Conservation (phyloP, 2,888 invertebrate genomes). For the Lagria hirta region DNA sequence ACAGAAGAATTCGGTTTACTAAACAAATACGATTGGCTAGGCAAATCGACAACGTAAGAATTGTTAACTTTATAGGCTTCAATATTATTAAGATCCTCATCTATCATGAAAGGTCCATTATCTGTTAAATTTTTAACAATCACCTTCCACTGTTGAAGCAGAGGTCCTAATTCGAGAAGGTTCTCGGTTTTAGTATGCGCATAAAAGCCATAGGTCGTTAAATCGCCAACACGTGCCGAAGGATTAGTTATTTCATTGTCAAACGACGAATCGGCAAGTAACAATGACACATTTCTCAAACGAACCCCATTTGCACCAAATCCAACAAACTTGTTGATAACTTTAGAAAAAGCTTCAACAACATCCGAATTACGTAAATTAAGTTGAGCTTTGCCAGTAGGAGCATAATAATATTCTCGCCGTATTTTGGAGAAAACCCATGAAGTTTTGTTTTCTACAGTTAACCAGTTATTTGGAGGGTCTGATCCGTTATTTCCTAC, state of each 20-base stretch:
- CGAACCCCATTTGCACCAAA: conserved; percentile 83
- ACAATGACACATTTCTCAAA: conserved; percentile 66
- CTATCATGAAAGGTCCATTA: conserved; percentile 48
- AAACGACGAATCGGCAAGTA: conserved; percentile 62
- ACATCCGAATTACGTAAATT: conserved; percentile 75
- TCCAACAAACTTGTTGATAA: conserved; percentile 70
- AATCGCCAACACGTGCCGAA: conserved; percentile 45
- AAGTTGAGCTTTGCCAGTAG: conserved; percentile 77
- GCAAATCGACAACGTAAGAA: conserved; percentile 51
- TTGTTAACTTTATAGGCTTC: conserved; percentile 48
- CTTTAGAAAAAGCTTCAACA: conserved; percentile 64
- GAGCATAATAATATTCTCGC: conserved; percentile 76
- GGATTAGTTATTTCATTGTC: conserved; percentile 55
- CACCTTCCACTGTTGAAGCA: conserved; percentile 66
- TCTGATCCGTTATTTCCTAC: conserved; percentile 47
- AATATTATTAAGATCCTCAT: conserved; percentile 45
- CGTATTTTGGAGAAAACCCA: conserved; percentile 70
- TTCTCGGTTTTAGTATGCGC: conserved; percentile 67
- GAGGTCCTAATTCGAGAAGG: conserved; percentile 58
- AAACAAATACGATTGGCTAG: conserved; percentile 46
- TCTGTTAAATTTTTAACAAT: conserved; percentile 62
- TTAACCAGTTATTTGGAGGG: conserved; percentile 71
- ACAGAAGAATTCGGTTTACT: conserved; percentile 35
- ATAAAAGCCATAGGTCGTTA: conserved; percentile 65
- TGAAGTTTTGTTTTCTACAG: conserved; percentile 58